Conservation (phyloP, 2,888 invertebrate species). For the Tipula confusa region DNA sequence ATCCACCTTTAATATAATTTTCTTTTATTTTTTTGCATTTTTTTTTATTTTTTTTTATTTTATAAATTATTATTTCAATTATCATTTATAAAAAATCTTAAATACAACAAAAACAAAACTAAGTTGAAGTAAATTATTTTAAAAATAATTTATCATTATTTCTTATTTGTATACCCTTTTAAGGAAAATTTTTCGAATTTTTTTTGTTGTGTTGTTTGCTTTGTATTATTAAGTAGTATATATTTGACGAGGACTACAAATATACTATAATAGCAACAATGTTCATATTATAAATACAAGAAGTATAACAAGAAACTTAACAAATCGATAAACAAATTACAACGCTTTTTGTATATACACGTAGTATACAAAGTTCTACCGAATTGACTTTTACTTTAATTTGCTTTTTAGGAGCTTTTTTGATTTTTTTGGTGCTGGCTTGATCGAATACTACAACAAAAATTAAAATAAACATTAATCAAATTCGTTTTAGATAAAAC, state of each 20-base stretch:
- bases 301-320: not conserved
- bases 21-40: not conserved
- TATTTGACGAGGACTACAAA: not conserved
- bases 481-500: slow-evolving; percentile 3
- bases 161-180: not conserved
- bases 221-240: not conserved
- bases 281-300: not conserved
- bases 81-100: slow-evolving; percentile 9
- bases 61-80: slow-evolving; percentile 20
- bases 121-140: slow-evolving; percentile 21
- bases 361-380: not conserved
- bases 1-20: not conserved
- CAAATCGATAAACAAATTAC: slow-evolving; percentile 25
- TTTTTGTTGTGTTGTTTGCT: not conserved
- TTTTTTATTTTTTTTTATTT: not conserved
- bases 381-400: not conserved
- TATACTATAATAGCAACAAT: not conserved
- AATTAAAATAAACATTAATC: slow-evolving; percentile 25
- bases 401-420: not conserved
- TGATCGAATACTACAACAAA: not conserved
- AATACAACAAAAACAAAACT: too few relatives aligned
- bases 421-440: not conserved
- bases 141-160: not conserved
- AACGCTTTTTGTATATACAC: not conserved
- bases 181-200: not conserved